Conservation (phyloP, 2,888 invertebrate genomes). For the Chymomyza procnemis region DNA sequence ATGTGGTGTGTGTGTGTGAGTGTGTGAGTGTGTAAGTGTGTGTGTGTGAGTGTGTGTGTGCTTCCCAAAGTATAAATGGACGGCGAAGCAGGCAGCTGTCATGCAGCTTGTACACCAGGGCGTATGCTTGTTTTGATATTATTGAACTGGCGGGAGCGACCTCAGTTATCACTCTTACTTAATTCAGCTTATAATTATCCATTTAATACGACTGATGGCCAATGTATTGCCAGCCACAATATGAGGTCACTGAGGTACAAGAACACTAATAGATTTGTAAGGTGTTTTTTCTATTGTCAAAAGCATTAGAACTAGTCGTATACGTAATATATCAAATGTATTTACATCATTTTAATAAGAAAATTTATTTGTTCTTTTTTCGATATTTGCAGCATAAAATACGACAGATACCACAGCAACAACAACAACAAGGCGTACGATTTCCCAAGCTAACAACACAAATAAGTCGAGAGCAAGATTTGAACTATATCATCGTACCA, state of each 20-base stretch:
- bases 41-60: not conserved
- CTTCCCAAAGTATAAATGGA: not conserved
- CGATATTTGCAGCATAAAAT: conserved; percentile 60
- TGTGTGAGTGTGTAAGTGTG: too few relatives aligned
- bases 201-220: conserved; percentile 53
- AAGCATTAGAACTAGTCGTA: not conserved
- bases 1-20: not conserved
- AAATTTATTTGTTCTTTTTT: conserved; percentile 30
- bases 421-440: conserved; percentile 51
- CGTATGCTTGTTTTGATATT: conserved; percentile 59
- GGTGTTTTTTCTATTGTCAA: not conserved
- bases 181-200: conserved; percentile 68
- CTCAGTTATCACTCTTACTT: conserved; percentile 74
- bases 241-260: not conserved
- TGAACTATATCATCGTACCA: conserved; percentile 73
- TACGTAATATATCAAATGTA: too few relatives aligned
- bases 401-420: conserved; percentile 43
- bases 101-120: conserved; percentile 43
- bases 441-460: conserved; percentile 65
- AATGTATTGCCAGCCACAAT: not conserved
- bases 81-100: not conserved
- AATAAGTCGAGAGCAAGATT: conserved; percentile 76
- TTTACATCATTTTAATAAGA: not conserved
- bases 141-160: conserved; percentile 50
- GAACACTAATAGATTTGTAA: not conserved